Base-by-base conservation (phyloP, 2,113 vertebrate genomes). In the Dromaius novaehollandiae region DNA sequence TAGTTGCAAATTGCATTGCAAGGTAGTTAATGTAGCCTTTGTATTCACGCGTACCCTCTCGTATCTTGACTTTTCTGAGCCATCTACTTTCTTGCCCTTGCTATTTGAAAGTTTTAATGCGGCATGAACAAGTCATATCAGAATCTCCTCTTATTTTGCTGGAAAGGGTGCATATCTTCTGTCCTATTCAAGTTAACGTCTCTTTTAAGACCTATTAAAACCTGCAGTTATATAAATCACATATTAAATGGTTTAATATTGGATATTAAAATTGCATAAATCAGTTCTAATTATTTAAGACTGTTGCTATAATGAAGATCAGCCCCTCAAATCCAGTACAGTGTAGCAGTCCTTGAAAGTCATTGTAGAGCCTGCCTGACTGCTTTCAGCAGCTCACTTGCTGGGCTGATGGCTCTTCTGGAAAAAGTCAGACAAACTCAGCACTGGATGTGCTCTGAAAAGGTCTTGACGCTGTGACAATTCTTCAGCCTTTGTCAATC, bases 391-490 rank as follows among this genome's bases (percentile, higher is more conserved):
- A 51, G 70, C 25, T 73, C 24, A 1, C 20, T 2, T 30, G 64
- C 5, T 36, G 25, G 8, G 24, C 55, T 4, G 28, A 5, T 21
- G 64, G 46, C 4, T 22, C 42, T 48, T 8, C 30, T 34, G 73
- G 69, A 25, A 25, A 42, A 42, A n/a, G 22, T 58, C 28, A 63
- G 3, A 6, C 44, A 2, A 3, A 13, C 17, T 16, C 1, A 2
- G 21, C 1, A 0, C 5, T 22, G 7, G 0, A 11, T 26, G 19
- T 3, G 7, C 68, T 66, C n/a, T 5, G 2, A 2, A 9, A 9
- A 0, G 10, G 24, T 48, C 19, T 32, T 0, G 0, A 2, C n/a
- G 44, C 38, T 1, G 5, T 3, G 2, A 60, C 58, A 28, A 19
- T 42, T 26, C 38, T 38, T 25, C 40, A n/a, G 25, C 16, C 34